Evolutionary conservation across 1,140 invertebrate genomes (phyloP).

Genomic region (Micrasema longulum): DNA sequence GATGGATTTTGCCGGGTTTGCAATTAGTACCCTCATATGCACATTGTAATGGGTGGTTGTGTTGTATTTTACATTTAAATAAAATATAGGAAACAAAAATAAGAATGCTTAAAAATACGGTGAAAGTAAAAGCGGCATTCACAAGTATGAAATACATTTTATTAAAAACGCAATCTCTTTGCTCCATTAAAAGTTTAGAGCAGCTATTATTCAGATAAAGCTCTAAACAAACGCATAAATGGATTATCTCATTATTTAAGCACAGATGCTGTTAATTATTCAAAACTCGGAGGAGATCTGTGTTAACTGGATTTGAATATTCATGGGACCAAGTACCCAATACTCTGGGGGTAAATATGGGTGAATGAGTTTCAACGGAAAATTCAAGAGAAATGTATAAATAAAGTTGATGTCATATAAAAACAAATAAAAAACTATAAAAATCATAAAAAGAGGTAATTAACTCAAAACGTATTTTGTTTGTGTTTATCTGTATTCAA

Average conservation of each 20-base stretch:
- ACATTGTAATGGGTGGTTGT: too few species aligned
- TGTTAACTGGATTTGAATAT: slow-evolving; percentile 39
- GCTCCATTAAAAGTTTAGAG: slow-evolving; percentile 11
- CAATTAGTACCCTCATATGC: too few species aligned
- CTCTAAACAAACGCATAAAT: slow-evolving; percentile 35
- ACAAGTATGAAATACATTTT: neutral
- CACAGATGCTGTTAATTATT: slow-evolving; percentile 44
- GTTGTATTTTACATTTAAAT: too few species aligned
- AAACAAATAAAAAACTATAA: too few species aligned
- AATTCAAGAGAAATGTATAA: neutral
- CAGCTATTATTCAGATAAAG: slow-evolving; percentile 19
- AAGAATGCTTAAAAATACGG: too few species aligned
- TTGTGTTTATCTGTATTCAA: too few species aligned
- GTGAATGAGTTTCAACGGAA: neutral
- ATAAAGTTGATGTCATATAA: too few species aligned
- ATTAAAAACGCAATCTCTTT: slow-evolving; percentile 9
- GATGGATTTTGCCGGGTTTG: too few species aligned
- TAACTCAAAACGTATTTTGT: too few species aligned
- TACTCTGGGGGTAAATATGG: neutral
- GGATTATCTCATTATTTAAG: slow-evolving; percentile 40
- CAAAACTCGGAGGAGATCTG: slow-evolving; percentile 40
- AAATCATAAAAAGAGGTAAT: too few species aligned
- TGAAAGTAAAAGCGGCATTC: neutral
- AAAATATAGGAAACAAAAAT: too few species aligned
- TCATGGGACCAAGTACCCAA: slow-evolving; percentile 14